These are phyloP conservation scores for Crocallis elinguaria DNA, from an alignment of 2,888 invertebrate genomes.

Conservation along the genomic window DNA sequence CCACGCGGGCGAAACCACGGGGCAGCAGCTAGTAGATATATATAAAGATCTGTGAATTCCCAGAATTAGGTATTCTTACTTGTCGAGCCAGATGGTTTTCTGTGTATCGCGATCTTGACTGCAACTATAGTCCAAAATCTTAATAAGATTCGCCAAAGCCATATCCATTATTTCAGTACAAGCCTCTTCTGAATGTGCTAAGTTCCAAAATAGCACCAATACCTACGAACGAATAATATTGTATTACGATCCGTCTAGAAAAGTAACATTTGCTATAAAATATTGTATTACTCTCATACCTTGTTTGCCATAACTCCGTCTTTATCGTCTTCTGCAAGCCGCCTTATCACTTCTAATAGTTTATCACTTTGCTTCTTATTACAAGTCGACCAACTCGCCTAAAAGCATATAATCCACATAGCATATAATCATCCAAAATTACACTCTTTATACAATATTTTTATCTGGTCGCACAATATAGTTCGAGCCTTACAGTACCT, in stretches of 20 bases:
- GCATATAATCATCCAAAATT: not conserved
- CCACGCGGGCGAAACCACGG: no score
- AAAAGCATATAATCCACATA: not conserved
- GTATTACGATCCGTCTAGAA: not conserved
- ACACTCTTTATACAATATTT: no score
- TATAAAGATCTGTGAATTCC: not conserved
- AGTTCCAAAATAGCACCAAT: slow-evolving; percentile 97
- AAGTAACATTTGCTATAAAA: not conserved
- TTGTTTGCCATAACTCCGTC: slow-evolving; percentile 99
- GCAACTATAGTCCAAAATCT: slow-evolving; percentile 98
- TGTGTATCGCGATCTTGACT: slow-evolving; percentile 98
- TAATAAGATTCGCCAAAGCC: slow-evolving; percentile 96
- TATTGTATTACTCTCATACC: slow-evolving; percentile 71
- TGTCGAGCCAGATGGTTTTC: slow-evolving; percentile 97
- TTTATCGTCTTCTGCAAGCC: slow-evolving; percentile 98
- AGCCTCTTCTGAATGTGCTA: slow-evolving; percentile 98
- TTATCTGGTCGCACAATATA: no score
- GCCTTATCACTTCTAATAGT: slow-evolving; percentile 95
- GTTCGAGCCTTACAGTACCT: no score
- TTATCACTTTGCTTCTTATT: slow-evolving; percentile 98
- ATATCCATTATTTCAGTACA: slow-evolving; percentile 99
- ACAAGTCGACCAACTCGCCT: slow-evolving; percentile 97
- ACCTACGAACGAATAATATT: slow-evolving; percentile 78
- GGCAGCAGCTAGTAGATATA: no score
- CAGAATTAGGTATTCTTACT: slow-evolving; percentile 68